Base-by-base conservation (phyloP, 2,888 invertebrate genomes). In the Laothoe populi region DNA sequence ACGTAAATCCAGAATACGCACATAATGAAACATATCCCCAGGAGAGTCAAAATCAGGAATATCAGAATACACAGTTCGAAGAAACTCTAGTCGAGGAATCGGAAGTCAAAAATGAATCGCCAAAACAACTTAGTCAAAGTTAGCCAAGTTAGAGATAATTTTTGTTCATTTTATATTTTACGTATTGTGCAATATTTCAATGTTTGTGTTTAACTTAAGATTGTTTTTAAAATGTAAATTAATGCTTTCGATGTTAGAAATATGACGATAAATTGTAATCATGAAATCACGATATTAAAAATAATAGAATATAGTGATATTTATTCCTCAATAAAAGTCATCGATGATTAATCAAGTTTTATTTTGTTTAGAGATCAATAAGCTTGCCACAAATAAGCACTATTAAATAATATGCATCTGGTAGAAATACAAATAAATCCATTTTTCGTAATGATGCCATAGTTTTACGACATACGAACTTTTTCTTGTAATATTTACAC, bases 101-200 rank as follows among this genome's bases (percentile, higher is more conserved):
- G 61, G 81, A 77, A 67, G 77, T 65, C 48, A 77, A 77, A 73
- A 72, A 78, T 68, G 70, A 77, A 71, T 67, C 77, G 70, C 80
- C 81, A 69, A 81, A 76, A 59, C 80, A 83, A 71, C 71, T 74
- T 70, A 83, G 76, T 78, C 81, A 88, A 77, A 91, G 90, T 86
- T 91, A 91, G 84, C 88, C 53, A 53, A 77, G 74, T 65, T 67
- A 78, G n/a, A 65, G 68, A 73, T 72, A 62, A 63, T 67, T 66
- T 74, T 70, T 69, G 63, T 71, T 76, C 66, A 65, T 68, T 69
- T 68, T 80, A 70, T 63, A 68, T 74, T 83, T 79, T 66, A 88
- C 88, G 88, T 87, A 88, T 88, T 89, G 86, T 80, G 81, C 82
- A 78, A 72, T 64, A 68, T 80, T 79, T 26, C 48, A 58, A 16